These are phyloP conservation scores for Coregonus suidteri DNA, from an alignment of 2,797 vertebrate genomes.

Conservation along the genomic window DNA sequence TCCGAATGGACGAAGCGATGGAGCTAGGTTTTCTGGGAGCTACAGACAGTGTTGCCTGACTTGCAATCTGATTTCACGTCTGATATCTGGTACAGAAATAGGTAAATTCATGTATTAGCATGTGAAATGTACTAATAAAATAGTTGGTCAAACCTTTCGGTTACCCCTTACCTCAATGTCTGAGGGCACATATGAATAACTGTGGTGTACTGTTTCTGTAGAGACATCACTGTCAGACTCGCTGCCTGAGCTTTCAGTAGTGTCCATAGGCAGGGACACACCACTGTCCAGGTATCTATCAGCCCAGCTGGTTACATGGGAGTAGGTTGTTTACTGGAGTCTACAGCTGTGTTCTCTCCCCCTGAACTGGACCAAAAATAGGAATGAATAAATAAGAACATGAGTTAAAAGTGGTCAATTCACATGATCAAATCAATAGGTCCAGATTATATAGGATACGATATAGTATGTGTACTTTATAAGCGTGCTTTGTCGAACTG, in stretches of 20 bases:
- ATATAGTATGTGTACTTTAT: constrained; percentile 60
- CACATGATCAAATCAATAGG: constrained; percentile 14
- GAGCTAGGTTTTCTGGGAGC: constrained; percentile 60
- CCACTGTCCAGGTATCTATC: constrained; percentile 78
- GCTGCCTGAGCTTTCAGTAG: constrained; percentile 52
- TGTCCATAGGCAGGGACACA: constrained; percentile 64
- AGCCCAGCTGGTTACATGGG: constrained; percentile 70
- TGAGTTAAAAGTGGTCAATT: constrained; percentile 27
- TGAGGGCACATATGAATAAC: constrained; percentile 71
- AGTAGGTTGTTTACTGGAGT: constrained; percentile 44
- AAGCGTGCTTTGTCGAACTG: constrained; percentile 71
- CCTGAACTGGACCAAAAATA: constrained; percentile 50
- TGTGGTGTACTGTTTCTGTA: constrained; percentile 64
- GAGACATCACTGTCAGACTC: constrained; percentile 74
- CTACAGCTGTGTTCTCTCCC: constrained; percentile 34
- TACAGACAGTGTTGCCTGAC: constrained; percentile 44
- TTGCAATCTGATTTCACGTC: constrained; percentile 71
- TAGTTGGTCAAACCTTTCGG: not conserved
- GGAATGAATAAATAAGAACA: not conserved
- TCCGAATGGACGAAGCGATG: constrained; percentile 69
- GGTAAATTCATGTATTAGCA: not conserved
- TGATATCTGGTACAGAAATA: constrained; percentile 58
- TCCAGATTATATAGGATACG: not conserved
- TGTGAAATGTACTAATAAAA: not conserved
- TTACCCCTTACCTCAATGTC: constrained; percentile 73